Evolutionary conservation across 2,888 invertebrate species (phyloP), one percentile per base, ranked within the genome.

Genomic region (Epistrophella euchroma): DNA sequence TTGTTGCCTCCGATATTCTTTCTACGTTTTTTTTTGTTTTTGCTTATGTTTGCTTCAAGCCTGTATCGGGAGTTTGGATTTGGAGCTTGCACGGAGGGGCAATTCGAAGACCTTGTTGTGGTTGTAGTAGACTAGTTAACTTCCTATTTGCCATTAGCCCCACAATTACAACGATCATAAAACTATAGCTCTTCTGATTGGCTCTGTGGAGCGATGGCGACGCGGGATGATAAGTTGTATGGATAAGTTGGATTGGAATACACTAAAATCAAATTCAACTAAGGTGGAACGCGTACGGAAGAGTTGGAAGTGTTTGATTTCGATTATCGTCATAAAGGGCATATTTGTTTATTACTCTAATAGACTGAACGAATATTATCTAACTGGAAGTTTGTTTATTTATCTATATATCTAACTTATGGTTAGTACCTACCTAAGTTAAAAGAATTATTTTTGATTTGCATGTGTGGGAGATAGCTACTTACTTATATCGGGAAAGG

Each of bases 181-280:
- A 56, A n/a, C 32, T 56, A 22, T 22, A 60, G 19, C 58, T 22
- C 2, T 35, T 60, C 37, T 60, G 58, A 60, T 60, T 60, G 58
- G 58, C 15, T 60, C 19, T 37, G 1, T 37, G 58, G 35, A 17
- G 19, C 4, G 35, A 58, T 35, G 58, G 6, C 5, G 58, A 45
- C 15, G 32, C 56, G 37, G 58, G 19, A 35, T 19, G 35, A 60
- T 60, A 37, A 13, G 58, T 58, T 35, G 35, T 35, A 58, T 58
- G 13, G 11, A 9, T 45, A 10, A 3, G 45, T 17, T 45, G 45
- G n/a, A n/a, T 19, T 47, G 47, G 19, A 47, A 19, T 11, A 47
- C 1, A 47, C n/a, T n/a, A 47, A 47, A 4, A 10, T 47, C 3
- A 45, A 45, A 17, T 45, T 45, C 43, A n/a, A n/a, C n/a, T 45